Conservation (phyloP, 1,140 invertebrate genomes). For the Eubasilissa regina region DNA sequence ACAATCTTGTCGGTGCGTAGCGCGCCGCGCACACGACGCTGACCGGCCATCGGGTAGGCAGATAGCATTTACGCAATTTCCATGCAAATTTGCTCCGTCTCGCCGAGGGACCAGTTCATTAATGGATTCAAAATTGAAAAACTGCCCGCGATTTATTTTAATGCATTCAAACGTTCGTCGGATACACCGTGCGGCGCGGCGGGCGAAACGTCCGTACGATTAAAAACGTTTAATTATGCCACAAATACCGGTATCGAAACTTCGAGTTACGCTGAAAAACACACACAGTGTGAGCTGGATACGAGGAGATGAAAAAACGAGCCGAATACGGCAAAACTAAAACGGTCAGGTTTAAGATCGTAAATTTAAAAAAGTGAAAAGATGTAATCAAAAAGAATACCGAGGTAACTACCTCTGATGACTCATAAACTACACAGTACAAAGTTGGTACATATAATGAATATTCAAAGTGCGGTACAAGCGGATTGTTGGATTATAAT, state of each 20-base stretch:
- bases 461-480: no score
- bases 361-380: slow-evolving; percentile 40
- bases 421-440: slow-evolving; percentile 6
- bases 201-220: slow-evolving; percentile 62
- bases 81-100: slow-evolving; percentile 65
- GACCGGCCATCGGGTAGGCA: slow-evolving; percentile 28
- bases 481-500: no score
- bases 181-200: neutral
- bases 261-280: neutral
- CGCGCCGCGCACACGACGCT: neutral
- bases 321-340: neutral
- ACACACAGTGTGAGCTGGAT: neutral
- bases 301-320: slow-evolving; percentile 14
- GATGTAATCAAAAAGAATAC: slow-evolving; percentile 14
- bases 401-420: neutral
- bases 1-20: slow-evolving; percentile 31
- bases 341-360: neutral
- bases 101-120: slow-evolving; percentile 61
- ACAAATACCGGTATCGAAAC: slow-evolving; percentile 5
- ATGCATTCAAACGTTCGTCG: slow-evolving; percentile 19
- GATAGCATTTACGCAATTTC: slow-evolving; percentile 62
- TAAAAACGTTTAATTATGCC: slow-evolving; percentile 53
- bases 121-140: slow-evolving; percentile 50
- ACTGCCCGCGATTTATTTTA: slow-evolving; percentile 32
- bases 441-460: no score